Percentiles rank a stretch among this genome's conserved stretches.
Evolutionary conservation across 2,888 invertebrate genomes (phyloP).

Genomic region (Drosophila barbarae): DNA sequence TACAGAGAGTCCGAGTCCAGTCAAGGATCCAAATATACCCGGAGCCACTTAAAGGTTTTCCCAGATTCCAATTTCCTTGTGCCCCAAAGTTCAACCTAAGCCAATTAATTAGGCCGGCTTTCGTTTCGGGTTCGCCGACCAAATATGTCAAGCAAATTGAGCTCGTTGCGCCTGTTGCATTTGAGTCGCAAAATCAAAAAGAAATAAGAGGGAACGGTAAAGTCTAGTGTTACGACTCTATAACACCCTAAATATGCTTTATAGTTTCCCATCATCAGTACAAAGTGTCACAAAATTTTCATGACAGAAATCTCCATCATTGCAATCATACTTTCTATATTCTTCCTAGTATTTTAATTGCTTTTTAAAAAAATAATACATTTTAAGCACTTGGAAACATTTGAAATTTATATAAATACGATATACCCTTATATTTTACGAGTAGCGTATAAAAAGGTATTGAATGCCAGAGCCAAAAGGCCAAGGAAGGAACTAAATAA

Average conservation of each 20-base stretch:
- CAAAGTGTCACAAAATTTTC: neutral
- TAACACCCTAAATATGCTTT: neutral
- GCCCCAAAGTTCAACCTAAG: constrained; percentile 58
- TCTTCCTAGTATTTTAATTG: neutral
- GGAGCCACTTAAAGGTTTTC: constrained; percentile 48
- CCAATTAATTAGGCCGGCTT: constrained; percentile 67
- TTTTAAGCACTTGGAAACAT: neutral
- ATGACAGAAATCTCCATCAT: too few relatives aligned
- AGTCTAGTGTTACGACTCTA: neutral
- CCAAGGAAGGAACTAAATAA: constrained; percentile 58
- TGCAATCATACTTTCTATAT: neutral
- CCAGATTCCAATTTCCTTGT: constrained; percentile 20
- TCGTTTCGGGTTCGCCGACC: constrained; percentile 43
- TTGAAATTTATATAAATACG: too few relatives aligned
- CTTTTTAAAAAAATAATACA: neutral
- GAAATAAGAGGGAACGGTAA: neutral
- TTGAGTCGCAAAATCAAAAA: constrained; percentile 10
- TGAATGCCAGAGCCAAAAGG: constrained; percentile 46
- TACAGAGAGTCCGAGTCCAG: constrained; percentile 2
- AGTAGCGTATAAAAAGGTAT: constrained; percentile 27
- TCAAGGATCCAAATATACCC: constrained; percentile 5
- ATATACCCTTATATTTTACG: neutral
- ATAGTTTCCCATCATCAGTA: too few relatives aligned
- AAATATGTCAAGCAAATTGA: constrained; percentile 64
- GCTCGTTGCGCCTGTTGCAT: constrained; percentile 68